phyloP scores from a whole-genome alignment of 1,140 invertebrate genomes.

The Liolophura sinensis region DNA sequence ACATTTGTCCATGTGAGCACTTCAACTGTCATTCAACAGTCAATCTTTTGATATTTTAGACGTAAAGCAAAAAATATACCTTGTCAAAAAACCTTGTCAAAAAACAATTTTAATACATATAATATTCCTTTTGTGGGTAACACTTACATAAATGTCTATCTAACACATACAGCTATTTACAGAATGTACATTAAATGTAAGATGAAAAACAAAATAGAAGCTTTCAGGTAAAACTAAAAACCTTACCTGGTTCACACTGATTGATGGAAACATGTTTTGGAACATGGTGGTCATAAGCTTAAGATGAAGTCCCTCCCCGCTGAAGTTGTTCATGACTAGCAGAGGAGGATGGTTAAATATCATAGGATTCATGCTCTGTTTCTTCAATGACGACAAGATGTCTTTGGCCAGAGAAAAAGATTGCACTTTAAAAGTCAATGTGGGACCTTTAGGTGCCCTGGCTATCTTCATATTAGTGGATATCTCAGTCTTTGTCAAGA shows the following conservation, averaged over 20 bases:
- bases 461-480: constrained; percentile 81
- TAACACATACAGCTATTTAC: too few relatives aligned
- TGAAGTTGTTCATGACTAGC: constrained; percentile 93
- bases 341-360: constrained; percentile 86
- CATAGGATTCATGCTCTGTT: constrained; percentile 70
- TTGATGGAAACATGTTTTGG: constrained; percentile 98
- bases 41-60: too few relatives aligned
- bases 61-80: too few relatives aligned
- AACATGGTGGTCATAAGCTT: constrained; percentile 94
- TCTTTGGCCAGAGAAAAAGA: constrained; percentile 84
- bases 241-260: constrained; percentile 83
- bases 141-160: too few relatives aligned
- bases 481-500: constrained; percentile 82
- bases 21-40: too few relatives aligned
- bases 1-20: too few relatives aligned
- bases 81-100: too few relatives aligned
- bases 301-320: constrained; percentile 73
- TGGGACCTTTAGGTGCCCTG: constrained; percentile 74
- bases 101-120: too few relatives aligned
- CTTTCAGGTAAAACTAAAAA: neutral
- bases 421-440: constrained; percentile 79
- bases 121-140: too few relatives aligned
- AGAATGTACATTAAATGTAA: neutral
- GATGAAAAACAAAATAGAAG: neutral
- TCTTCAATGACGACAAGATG: constrained; percentile 80